phyloP scores from a whole-genome alignment of 2,888 invertebrate species.

The Drosophila subquinaria region DNA sequence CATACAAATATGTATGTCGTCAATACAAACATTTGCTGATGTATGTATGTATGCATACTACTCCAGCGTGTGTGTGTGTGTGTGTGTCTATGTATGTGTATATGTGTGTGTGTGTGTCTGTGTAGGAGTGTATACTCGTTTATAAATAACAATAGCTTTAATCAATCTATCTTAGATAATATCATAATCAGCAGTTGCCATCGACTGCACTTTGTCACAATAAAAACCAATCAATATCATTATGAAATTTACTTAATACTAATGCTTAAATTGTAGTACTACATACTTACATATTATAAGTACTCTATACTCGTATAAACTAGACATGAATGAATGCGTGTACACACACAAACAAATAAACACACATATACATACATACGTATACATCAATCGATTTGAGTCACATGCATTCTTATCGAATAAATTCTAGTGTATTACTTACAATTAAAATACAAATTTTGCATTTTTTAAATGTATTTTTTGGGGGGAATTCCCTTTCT shows the following conservation, averaged over 20 bases:
- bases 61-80: constrained; percentile 2
- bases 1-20: constrained; percentile 16
- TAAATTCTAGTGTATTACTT: constrained; percentile 6
- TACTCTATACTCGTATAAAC: constrained; percentile 3
- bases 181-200: constrained; percentile 59
- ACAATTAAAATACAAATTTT: constrained; percentile 24
- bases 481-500: not conserved
- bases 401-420: constrained; percentile 15
- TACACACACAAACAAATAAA: not conserved
- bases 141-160: constrained; percentile 58
- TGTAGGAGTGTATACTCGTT: constrained; percentile 14
- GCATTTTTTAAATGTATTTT: not conserved
- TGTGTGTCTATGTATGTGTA: not conserved
- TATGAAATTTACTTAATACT: constrained; percentile 28
- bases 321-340: constrained; percentile 10
- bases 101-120: not conserved
- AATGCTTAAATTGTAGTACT: constrained; percentile 10
- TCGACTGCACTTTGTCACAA: constrained; percentile 58
- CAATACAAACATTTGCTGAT: constrained; percentile 13
- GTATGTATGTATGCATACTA: not conserved
- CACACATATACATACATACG: constrained; percentile 28
- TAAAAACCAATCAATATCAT: constrained; percentile 68
- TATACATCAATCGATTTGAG: constrained; percentile 10
- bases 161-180: constrained; percentile 58
- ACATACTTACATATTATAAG: constrained; percentile 6